Evolutionary conservation across 2,888 invertebrate species (phyloP), one percentile per base, ranked within the genome.

Genomic region (Cephus spinipes): DNA sequence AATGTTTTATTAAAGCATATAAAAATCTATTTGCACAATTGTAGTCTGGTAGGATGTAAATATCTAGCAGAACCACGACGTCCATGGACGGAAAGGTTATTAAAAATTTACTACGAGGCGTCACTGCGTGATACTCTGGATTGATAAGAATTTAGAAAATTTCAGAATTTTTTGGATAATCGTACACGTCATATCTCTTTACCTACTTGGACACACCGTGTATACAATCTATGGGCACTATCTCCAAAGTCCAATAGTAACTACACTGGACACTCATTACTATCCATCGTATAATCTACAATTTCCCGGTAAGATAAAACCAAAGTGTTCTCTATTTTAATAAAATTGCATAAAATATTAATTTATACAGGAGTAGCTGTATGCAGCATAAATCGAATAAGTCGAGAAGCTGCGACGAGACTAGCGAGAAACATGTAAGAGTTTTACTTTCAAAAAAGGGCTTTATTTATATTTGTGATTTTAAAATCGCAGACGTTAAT

Each of bases 361-460:
- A 15, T 32, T 31, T 23, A 40, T 73, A 23, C 76, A 84, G 82
- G 80, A 3, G 75, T 83, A 32, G 82, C 82, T 4, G 77, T 84
- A 69, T 83, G 83, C 76, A 84, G 81, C 35, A 80, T 84, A 75
- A 84, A 84, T 40, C 81, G 83, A 55, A 84, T 83, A 75, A 84
- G 83, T 68, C 79, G 80, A 74, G 80, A 77, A 74, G 79, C 83
- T 69, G 82, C 82, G 3, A 76, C 73, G 55, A 68, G 78, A 73
- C 79, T 83, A 11, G 81, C 83, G 9, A 68, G 74, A 23, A 74
- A 80, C 71, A 82, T 84, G 84, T 84, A 78, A 83, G 81, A 36
- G 31, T 34, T 31, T 32, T 15, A 74, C 12, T 55, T 76, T 69
- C 76, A 23, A 55, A 23, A 23, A 55, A 55, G 2, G 15, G 1